Evolutionary conservation across 2,888 invertebrate genomes (phyloP), one percentile per base, ranked within the genome.

Genomic region (Xylocampa areola): DNA sequence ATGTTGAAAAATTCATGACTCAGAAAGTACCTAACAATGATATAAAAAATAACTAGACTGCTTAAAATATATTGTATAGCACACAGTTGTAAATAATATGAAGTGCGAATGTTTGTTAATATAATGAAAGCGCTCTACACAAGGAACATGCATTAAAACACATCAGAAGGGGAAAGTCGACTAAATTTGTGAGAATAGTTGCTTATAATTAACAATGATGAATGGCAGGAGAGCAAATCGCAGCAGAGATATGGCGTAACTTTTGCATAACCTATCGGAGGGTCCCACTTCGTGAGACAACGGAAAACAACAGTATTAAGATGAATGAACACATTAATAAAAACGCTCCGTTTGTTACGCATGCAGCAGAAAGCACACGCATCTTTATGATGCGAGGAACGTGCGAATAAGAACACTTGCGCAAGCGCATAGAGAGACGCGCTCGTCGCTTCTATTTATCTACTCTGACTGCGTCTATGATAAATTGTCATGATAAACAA

Each of bases 361-460:
- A 73, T 71, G 76, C 72, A 75, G 62, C 72, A 66, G 62, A 79
- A 77, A 79, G 74, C 74, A 63, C 72, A 73, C 71, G 72, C 75
- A 76, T 78, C 73, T 76, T 68, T 63, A 60, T 40, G 61, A 69
- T 48, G 57, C 68, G 62, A 59, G 69, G 75, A 81, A 85, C 89
- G 88, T 89, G 91, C 90, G 88, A 91, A 91, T 87, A 88, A 82
- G 81, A 77, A 70, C 86, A 82, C 83, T 92, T 92, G 89, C 92
- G 90, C 88, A 92, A 92, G 80, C 81, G 81, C 75, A 78, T 55
- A 60, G 51, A 49, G 29, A 58, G 41, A 69, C 62, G 69, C 70
- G 60, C 65, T 71, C 64, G 61, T 59, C 58, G 72, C 72, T 61
- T 55, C 52, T 79, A 76, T 77, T 62, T 68, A 45, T 73, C 43